Base-by-base conservation (phyloP, 1,140 invertebrate genomes). In the Cyrtorhinus lividipennis region DNA sequence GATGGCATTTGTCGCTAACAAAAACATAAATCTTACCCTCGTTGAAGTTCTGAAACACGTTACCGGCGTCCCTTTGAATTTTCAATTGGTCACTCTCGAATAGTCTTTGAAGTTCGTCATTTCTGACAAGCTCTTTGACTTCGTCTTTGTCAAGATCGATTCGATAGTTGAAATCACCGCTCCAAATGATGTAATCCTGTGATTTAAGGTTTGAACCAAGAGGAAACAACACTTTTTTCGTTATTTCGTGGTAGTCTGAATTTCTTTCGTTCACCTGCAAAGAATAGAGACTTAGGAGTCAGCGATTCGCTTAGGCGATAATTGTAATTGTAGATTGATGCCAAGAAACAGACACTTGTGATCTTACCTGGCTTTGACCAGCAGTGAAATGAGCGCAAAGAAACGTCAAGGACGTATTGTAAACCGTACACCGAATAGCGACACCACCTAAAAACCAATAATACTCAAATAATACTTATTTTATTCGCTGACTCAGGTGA, bases 171-270 rank as follows among this genome's bases (percentile, higher is more conserved):
- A 99, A 99, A 78, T 99, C 97, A 0, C 97, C 97, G 74, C 94
- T 95, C 95, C 96, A 99, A 74, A 99, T 98, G 0, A 99, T 85
- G 75, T 95, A 97, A 77, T 99, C 96, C 73, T 99, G 96, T 13
- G 90, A 89, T 73, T 91, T 88, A 0, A 99, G 74, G 0, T 87
- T 90, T 64, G 92, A 79, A 26, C 62, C 63, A 23, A 65, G 59
- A 24, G 62, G 66, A 62, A 64, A 70, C 56, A 62, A 65, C 18
- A 62, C 22, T 78, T 94, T 95, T 65, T 88, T 81, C 0, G 87
- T 89, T 56, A 98, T 96, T 78, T 98, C 95, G 15, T 87, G 82
- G 73, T 93, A 99, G 77, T 99, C 95, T 13, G 88, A 90, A 74
- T 98, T 98, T 65, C 96, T 77, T 71, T 99, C 95, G 61, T 81